phyloP scores from a whole-genome alignment of 2,113 vertebrate genomes.

The Piprites chloris region DNA sequence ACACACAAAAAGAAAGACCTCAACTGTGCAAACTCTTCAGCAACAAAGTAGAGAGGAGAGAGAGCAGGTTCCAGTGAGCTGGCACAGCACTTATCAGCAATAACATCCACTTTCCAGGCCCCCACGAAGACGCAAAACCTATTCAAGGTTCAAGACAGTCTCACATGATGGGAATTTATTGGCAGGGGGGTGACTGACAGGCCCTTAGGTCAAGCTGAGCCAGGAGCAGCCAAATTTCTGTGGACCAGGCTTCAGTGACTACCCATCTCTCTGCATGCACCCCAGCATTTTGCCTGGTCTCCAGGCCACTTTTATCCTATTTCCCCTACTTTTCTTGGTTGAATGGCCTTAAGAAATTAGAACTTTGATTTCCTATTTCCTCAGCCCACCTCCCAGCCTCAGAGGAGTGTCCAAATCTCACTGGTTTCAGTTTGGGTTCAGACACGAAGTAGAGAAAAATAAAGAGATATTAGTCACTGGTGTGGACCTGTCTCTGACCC shows the following conservation, averaged over 20 bases:
- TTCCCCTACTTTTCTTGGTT: background rate
- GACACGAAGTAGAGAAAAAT: background rate
- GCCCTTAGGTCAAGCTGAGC: background rate
- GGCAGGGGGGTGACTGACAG: background rate
- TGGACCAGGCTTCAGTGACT: background rate
- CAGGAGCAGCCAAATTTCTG: background rate
- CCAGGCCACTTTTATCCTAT: background rate
- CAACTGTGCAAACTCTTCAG: background rate
- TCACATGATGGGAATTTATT: background rate
- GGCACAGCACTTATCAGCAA: background rate
- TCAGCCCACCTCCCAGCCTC: background rate
- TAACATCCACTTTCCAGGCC: background rate
- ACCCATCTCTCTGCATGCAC: background rate
- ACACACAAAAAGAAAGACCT: background rate
- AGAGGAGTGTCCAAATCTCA: background rate
- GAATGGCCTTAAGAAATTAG: background rate
- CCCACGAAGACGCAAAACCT: background rate
- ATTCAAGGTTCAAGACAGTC: background rate
- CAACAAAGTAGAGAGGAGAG: background rate
- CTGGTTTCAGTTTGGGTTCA: background rate
- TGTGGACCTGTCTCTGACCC: background rate
- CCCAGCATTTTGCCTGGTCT: background rate
- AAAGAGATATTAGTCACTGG: background rate
- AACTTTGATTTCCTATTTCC: background rate
- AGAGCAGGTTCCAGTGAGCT: background rate